phyloP scores from a whole-genome alignment of 2,888 invertebrate genomes.

The Beris morrisii region DNA sequence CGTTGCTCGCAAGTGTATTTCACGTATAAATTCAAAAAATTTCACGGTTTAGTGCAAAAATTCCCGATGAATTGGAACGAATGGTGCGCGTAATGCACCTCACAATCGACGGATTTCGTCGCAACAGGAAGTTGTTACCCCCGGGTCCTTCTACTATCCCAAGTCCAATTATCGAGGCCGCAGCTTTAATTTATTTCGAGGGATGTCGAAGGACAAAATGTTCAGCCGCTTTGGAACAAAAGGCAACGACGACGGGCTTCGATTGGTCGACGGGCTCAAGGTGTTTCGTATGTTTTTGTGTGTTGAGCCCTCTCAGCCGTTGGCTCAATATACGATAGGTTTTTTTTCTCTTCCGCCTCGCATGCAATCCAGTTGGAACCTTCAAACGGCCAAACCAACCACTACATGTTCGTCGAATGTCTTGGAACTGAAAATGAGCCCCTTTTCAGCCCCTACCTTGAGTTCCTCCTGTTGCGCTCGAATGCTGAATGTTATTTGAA shows the following conservation, averaged over 20 bases:
- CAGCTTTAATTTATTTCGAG: conserved; percentile 33
- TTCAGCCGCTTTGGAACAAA: conserved; percentile 30
- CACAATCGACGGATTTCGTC: conserved; percentile 1
- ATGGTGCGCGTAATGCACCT: not conserved
- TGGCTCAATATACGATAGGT: conserved; percentile 23
- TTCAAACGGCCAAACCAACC: conserved; percentile 4
- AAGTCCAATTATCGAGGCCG: conserved; percentile 25
- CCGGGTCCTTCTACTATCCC: conserved; percentile 23
- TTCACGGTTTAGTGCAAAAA: conserved; percentile 21
- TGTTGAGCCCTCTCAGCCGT: conserved; percentile 36
- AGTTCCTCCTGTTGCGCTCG: conserved; percentile 22
- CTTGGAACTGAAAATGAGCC: conserved; percentile 4
- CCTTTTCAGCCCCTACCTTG: conserved; percentile 20
- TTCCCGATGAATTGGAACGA: not conserved
- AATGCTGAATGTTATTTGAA: conserved; percentile 12
- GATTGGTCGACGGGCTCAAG: conserved; percentile 36
- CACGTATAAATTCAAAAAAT: conserved; percentile 3
- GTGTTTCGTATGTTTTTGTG: conserved; percentile 36
- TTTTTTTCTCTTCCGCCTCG: conserved; percentile 10
- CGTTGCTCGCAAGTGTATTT: conserved; percentile 27
- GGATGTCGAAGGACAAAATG: conserved; percentile 36
- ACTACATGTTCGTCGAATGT: conserved; percentile 11
- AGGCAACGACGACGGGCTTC: conserved; percentile 14
- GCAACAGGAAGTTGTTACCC: conserved; percentile 28
- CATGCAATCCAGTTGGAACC: not conserved